phyloP scores from a whole-genome alignment of 2,113 vertebrate genomes.

The Camelus dromedarius region DNA sequence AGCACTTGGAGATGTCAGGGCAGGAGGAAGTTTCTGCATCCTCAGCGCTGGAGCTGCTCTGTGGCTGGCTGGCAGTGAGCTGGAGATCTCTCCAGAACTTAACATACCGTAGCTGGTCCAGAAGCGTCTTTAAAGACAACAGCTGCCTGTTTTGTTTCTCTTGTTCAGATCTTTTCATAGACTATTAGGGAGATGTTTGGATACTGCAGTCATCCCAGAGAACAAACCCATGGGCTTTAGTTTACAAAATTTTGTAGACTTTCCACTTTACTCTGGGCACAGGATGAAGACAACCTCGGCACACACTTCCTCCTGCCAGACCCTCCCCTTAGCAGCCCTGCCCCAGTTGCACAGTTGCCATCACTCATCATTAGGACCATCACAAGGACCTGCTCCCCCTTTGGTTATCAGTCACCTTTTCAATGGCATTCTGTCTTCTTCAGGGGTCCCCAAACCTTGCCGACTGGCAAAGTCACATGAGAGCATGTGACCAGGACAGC shows the following conservation, averaged over 20 bases:
- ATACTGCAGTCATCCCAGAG: not conserved
- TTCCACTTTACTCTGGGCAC: not conserved
- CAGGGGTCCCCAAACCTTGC: not conserved
- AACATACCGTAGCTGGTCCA: not conserved
- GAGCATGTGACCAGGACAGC: not conserved
- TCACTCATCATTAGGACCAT: not conserved
- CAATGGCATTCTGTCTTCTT: accelerated
- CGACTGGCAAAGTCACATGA: not conserved
- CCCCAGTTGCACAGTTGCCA: accelerated
- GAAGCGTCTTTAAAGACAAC: not conserved
- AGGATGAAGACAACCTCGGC: not conserved
- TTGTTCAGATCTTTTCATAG: not conserved
- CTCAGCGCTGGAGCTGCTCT: not conserved
- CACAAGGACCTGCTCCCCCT: accelerated
- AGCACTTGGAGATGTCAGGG: accelerated
- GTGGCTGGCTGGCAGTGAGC: not conserved
- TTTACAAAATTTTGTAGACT: not conserved
- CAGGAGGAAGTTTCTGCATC: not conserved
- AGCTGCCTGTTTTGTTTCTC: not conserved
- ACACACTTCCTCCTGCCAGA: accelerated
- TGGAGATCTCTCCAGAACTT: not conserved
- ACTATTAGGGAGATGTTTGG: not conserved
- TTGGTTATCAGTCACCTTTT: not conserved
- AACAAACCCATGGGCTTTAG: not conserved
- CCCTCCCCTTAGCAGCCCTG: not conserved